Conservation (phyloP, 1,140 invertebrate species). For the Potamilus streckersoni region DNA sequence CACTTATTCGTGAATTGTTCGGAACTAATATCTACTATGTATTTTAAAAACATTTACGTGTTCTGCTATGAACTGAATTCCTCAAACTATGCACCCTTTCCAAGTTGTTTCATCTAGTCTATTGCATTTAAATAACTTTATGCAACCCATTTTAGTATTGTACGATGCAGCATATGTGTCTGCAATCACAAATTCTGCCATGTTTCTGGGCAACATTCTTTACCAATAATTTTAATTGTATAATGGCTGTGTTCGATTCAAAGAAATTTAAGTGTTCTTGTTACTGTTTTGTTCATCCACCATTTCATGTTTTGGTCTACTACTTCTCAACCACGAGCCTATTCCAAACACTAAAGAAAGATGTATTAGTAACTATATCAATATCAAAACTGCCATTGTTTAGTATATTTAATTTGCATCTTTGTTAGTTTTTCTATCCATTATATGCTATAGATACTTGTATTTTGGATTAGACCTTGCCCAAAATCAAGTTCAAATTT, state of each 20-base stretch:
- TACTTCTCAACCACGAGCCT: conserved; percentile 4
- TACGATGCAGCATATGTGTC: conserved; percentile 6
- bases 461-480: too few relatives aligned
- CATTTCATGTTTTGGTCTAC: background rate
- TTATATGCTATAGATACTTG: too few relatives aligned
- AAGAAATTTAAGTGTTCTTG: conserved; percentile 1
- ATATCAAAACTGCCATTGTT: background rate
- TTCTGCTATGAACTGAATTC: conserved; percentile 13
- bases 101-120: background rate
- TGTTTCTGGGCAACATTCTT: background rate
- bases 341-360: conserved; percentile 4
- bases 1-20: conserved; percentile 11
- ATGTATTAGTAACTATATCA: conserved; percentile 13
- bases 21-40: conserved; percentile 1
- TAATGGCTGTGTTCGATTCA: background rate
- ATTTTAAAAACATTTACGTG: background rate
- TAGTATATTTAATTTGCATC: too few relatives aligned
- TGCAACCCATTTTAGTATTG: conserved; percentile 4
- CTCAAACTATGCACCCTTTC: background rate
- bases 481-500: too few relatives aligned
- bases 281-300: conserved; percentile 9
- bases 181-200: conserved; percentile 4
- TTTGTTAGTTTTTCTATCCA: too few relatives aligned
- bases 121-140: background rate
- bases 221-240: background rate